Evolutionary conservation across 2,113 vertebrate species (phyloP).

Genomic region (Crotophaga sulcirostris): DNA sequence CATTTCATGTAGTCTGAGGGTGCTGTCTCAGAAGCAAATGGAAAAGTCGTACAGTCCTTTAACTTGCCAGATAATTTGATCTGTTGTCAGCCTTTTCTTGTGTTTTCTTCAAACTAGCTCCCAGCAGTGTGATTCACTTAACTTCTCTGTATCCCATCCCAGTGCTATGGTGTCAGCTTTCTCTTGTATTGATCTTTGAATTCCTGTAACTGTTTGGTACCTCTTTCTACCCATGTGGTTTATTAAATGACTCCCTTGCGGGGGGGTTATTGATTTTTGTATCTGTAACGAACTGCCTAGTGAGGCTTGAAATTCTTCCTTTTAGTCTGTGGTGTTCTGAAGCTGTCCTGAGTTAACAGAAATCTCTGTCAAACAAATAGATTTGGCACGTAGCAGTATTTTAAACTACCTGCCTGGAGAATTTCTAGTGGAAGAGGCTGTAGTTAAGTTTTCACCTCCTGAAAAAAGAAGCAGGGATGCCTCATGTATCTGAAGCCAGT

Average conservation of each 20-base stretch:
- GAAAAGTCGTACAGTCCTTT: neutral
- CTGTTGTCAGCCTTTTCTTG: neutral
- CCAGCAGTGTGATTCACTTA: neutral
- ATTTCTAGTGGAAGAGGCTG: neutral
- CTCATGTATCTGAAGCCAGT: neutral
- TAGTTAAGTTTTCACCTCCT: neutral
- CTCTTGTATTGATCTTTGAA: neutral
- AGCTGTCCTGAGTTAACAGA: neutral
- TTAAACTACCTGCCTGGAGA: neutral
- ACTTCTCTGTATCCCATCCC: neutral
- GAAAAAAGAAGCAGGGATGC: neutral
- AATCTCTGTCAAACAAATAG: neutral
- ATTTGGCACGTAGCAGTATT: neutral
- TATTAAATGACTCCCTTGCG: neutral
- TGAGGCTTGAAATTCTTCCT: neutral
- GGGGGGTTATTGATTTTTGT: neutral
- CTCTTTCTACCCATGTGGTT: neutral
- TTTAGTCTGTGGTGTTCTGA: accelerated
- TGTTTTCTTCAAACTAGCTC: neutral
- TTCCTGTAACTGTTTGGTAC: neutral
- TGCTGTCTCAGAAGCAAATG: neutral
- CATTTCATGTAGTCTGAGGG: neutral
- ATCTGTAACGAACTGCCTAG: neutral
- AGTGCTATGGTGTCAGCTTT: neutral
- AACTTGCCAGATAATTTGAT: neutral